phyloP scores from a whole-genome alignment of 2,113 vertebrate genomes.

The Oncorhynchus clarkii region DNA sequence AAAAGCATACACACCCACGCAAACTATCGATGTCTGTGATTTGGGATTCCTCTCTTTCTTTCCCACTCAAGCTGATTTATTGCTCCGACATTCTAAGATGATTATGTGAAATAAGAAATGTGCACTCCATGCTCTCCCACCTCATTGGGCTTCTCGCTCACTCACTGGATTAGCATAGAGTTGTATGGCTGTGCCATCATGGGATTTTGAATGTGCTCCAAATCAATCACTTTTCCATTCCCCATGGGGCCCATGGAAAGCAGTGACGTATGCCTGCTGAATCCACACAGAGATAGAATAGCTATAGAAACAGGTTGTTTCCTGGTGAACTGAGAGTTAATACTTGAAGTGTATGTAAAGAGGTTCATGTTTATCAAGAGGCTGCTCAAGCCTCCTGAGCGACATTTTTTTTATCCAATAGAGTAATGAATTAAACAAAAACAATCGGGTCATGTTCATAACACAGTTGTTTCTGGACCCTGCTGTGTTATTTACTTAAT shows the following conservation, averaged over 20 bases:
- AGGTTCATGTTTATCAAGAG: no score
- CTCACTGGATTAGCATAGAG: background rate
- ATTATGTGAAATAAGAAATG: background rate
- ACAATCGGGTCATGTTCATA: no score
- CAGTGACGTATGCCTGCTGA: background rate
- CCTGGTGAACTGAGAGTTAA: background rate
- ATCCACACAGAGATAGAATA: background rate
- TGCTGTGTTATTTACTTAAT: no score
- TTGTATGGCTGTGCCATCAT: constrained; percentile 1
- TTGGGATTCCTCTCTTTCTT: background rate
- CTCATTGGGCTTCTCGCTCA: background rate
- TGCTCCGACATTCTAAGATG: background rate
- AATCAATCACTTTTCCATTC: background rate
- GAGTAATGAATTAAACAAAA: constrained; percentile 8
- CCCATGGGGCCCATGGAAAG: background rate
- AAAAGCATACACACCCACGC: no score
- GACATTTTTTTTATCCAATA: background rate
- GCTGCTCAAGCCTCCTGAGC: no score
- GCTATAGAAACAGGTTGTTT: background rate
- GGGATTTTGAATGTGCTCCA: background rate
- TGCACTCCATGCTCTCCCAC: background rate
- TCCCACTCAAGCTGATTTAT: background rate
- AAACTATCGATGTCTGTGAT: background rate
- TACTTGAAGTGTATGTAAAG: no score
- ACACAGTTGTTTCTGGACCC: no score